Evolutionary conservation across 2,113 vertebrate genomes (phyloP).

Genomic region (Oxyura jamaicensis): DNA sequence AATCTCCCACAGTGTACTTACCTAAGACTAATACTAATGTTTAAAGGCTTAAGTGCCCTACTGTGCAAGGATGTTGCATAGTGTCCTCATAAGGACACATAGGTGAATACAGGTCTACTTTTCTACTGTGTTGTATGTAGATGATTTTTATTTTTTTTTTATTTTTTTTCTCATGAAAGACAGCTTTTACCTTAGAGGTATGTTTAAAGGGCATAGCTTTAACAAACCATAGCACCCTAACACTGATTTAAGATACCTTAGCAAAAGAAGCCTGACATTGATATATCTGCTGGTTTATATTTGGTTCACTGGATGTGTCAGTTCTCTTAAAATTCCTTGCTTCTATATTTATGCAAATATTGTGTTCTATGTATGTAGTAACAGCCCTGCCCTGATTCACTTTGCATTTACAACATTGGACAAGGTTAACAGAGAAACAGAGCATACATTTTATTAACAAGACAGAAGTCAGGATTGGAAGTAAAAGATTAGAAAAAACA

Average conservation of each 20-base stretch:
- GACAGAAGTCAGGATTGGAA: not conserved
- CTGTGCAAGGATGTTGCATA: not conserved
- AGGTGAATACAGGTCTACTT: not conserved
- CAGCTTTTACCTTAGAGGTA: not conserved
- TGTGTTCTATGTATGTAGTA: not conserved
- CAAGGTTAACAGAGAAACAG: not conserved
- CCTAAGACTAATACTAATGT: not conserved
- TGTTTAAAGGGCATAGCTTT: not conserved
- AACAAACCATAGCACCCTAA: not conserved
- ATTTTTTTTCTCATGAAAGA: not conserved
- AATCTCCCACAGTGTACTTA: not conserved
- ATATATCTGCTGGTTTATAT: not conserved
- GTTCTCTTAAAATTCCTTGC: not conserved
- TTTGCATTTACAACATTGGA: not conserved
- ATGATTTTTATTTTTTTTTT: too few species aligned
- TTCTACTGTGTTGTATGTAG: not conserved
- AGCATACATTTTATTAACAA: not conserved
- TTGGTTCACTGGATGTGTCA: not conserved
- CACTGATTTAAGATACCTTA: not conserved
- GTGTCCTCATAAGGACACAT: rapidly evolving
- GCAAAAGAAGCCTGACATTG: not conserved
- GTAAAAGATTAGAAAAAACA: not conserved
- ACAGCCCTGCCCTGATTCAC: not conserved
- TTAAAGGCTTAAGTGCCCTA: not conserved
- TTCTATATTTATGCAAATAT: not conserved